phyloP scores from a whole-genome alignment of 2,797 vertebrate genomes.

The Cossypha niveicapilla region DNA sequence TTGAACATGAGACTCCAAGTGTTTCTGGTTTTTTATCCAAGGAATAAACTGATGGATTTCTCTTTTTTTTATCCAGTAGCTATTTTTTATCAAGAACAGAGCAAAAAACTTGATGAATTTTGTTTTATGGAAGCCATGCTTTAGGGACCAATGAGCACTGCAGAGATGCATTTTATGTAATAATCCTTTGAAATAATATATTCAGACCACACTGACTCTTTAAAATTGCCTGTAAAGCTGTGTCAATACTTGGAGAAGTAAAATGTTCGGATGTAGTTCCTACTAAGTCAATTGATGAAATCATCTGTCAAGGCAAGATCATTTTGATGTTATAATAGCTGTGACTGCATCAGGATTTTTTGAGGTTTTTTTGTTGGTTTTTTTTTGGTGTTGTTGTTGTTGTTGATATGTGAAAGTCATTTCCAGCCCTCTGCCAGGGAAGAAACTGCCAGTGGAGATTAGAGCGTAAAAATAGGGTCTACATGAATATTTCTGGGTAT shows the following conservation, averaged over 20 bases:
- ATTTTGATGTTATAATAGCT: neutral
- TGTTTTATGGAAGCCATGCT: neutral
- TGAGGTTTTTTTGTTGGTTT: rapidly evolving
- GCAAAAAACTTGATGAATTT: neutral
- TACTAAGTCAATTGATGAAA: neutral
- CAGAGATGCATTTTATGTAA: neutral
- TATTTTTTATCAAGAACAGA: neutral
- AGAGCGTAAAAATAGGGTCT: neutral
- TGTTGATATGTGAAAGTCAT: neutral
- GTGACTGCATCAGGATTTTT: neutral
- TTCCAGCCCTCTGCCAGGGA: neutral
- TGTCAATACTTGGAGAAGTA: neutral
- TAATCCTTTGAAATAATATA: neutral
- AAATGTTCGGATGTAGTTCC: neutral
- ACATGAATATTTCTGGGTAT: rapidly evolving
- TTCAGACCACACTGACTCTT: neutral
- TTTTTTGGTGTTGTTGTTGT: neutral
- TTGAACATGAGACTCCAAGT: neutral
- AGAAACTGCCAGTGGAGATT: neutral
- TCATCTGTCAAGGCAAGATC: neutral
- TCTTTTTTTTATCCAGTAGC: neutral
- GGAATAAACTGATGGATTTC: neutral
- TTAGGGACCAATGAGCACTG: neutral
- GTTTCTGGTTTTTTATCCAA: neutral
- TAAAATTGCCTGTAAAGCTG: neutral